Evolutionary conservation across 2,113 vertebrate genomes (phyloP).

Genomic region (Arizona elegans): DNA sequence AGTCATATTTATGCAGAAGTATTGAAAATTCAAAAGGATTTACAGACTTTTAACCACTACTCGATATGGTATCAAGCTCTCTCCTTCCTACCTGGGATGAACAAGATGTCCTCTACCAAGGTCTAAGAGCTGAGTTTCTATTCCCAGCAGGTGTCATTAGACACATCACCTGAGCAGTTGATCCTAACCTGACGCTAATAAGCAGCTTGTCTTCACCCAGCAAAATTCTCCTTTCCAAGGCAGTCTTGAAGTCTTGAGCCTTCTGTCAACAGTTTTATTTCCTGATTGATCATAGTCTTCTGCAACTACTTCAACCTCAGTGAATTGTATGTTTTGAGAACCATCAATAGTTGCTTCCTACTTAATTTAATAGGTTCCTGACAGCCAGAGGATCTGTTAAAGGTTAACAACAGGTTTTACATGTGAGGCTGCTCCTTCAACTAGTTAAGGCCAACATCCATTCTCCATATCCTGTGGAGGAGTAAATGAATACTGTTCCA

Average conservation of each 20-base stretch:
- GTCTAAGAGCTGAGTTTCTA: background rate
- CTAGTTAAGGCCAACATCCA: rapidly evolving
- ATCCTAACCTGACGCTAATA: background rate
- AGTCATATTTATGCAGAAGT: background rate
- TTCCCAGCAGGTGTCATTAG: background rate
- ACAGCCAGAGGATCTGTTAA: background rate
- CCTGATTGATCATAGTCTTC: background rate
- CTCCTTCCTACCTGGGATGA: background rate
- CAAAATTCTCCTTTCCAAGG: background rate
- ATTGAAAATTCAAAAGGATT: background rate
- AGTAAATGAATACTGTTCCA: background rate
- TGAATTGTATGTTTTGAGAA: background rate
- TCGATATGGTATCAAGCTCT: background rate
- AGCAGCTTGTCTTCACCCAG: background rate
- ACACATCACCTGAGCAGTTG: background rate
- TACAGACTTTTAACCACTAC: background rate
- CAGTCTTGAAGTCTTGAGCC: background rate
- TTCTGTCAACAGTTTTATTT: constrained; percentile 9
- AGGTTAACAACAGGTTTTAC: background rate
- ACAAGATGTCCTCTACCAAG: background rate
- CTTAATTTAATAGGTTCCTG: constrained; percentile 18
- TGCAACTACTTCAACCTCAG: background rate
- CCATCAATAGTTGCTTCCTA: background rate
- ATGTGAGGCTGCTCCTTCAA: background rate
- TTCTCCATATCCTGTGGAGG: background rate